Base-by-base conservation (phyloP, 2,888 invertebrate species). In the Syritta pipiens region DNA sequence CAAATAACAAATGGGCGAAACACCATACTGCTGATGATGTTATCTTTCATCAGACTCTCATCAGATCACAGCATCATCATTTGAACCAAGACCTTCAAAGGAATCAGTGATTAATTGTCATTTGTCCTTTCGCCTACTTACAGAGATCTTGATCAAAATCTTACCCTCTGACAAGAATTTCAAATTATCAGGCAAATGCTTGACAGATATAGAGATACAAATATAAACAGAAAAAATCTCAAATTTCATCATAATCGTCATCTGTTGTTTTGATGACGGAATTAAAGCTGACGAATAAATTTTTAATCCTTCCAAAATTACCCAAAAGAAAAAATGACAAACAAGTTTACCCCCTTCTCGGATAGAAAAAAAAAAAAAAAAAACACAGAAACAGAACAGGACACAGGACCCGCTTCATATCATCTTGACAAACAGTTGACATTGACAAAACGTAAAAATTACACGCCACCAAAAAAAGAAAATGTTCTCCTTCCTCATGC, bases 371-470 rank as follows among this genome's bases (percentile, higher is more conserved):
- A 24, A 17, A 62, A 28, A 6, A 51, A 51, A 48, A 19, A 46
- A 22, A 32, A 24, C 6, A 17, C 22, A 48, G 22, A 46, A 60
- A 32, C 46, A 60, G 22, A 24, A 65, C 68, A 68, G 57, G 59
- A 67, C 75, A 69, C 10, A 71, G 65, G 59, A 72, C 77, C 77
- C 77, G 72, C 77, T 77, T 65, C 59, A 63, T 57, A 57, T 37
- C 37, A 37, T 65, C 72, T 60, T 68, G 72, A 77, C 77, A 77
- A 77, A 71, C 32, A 77, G 71, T 72, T 77, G 74, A 74, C 79
- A 74, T 67, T 79, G 79, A 79, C 55, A 79, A 79, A 79, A 79
- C 30, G 79, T 59, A 65, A 62, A 67, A 74, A 48, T 65, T 77
- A 71, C 72, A 77, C 65, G 60, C n/a, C 55, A 48, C 24, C 12